These are phyloP conservation scores for Trypoxylon attenuatum DNA, from an alignment of 2,888 invertebrate species.

Conservation along the genomic window DNA sequence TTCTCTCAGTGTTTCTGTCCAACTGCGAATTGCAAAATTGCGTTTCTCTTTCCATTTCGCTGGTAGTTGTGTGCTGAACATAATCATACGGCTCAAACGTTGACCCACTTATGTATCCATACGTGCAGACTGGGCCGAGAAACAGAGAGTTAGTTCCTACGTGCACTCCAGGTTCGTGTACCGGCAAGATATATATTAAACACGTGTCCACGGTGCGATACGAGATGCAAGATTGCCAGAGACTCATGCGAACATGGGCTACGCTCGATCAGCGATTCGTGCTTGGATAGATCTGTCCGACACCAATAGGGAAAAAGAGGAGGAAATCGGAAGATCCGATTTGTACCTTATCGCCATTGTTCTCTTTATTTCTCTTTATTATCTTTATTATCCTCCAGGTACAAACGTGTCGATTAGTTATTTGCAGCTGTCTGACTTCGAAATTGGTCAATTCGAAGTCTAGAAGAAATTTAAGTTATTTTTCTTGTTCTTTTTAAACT, in stretches of 20 bases:
- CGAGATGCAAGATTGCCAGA: conserved; percentile 39
- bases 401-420: too few species aligned
- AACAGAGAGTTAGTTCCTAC: not conserved
- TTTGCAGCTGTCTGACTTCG: too few species aligned
- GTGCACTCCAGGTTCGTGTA: not conserved
- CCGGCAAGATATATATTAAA: conserved; percentile 28
- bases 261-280: conserved; percentile 6
- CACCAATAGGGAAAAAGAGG: conserved; percentile 4
- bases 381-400: too few species aligned
- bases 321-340: conserved; percentile 18
- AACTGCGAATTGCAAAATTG: conserved; percentile 33
- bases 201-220: conserved; percentile 28
- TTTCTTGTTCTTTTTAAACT: too few species aligned
- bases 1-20: too few species aligned
- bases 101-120: conserved; percentile 32
- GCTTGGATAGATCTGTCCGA: conserved; percentile 17
- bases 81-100: conserved; percentile 44
- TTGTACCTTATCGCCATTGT: conserved; percentile 11
- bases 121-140: not conserved
- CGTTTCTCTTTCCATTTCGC: conserved; percentile 32
- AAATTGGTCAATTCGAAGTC: too few species aligned
- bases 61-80: conserved; percentile 28
- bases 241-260: conserved; percentile 13
- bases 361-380: too few species aligned
- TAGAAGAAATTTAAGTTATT: too few species aligned